Evolutionary conservation across 92 coral and sea anemone species (phyloP), one percentile per base, ranked within the genome.

Genomic region (Zoanthus solanderi): DNA sequence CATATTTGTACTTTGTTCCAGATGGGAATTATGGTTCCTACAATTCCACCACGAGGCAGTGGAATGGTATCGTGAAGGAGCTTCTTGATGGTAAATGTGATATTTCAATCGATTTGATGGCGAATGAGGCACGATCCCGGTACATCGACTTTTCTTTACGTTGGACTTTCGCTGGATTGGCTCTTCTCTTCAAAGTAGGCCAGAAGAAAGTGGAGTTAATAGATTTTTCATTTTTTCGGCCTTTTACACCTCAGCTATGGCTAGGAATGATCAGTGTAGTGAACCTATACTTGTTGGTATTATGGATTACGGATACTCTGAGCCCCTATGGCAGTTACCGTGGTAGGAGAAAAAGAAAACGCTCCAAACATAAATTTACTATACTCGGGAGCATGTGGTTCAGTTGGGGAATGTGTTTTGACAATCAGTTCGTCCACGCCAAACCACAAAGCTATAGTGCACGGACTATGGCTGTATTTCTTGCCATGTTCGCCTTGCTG

Each of bases 381-480:
- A 76, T 95, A 23, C 90, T 90, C 18, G 96, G 93, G 10, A 95
- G 98, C 82, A 95, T 95, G 98, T 95, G 98, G 98, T 95, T 67
- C 61, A 89, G 98, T 37, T 95, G 98, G 98, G 98, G 98, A 6
- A 89, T 95, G 45, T 95, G 98, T 82, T 95, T 95, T 90, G 98
- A 95, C 83, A 93, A 95, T 73, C 98, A 95, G 91, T 95, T 95
- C 63, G 96, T 95, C 58, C 72, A 84, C 23, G 85, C 90, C 42
- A 83, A 90, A 60, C 98, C 98, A 12, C 87, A 88, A 28, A 93
- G 95, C 76, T 88, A 91, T 58, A 91, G 98, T 72, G 96, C 96
- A 17, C 90, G 94, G 15, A 93, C 96, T 13, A 93, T 95, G 96
- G 94, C 95, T 0, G 98, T 93, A 29, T 91, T 87, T 68, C 76